phyloP scores from a whole-genome alignment of 1,140 invertebrate genomes.

The Magallana ariakensis region DNA sequence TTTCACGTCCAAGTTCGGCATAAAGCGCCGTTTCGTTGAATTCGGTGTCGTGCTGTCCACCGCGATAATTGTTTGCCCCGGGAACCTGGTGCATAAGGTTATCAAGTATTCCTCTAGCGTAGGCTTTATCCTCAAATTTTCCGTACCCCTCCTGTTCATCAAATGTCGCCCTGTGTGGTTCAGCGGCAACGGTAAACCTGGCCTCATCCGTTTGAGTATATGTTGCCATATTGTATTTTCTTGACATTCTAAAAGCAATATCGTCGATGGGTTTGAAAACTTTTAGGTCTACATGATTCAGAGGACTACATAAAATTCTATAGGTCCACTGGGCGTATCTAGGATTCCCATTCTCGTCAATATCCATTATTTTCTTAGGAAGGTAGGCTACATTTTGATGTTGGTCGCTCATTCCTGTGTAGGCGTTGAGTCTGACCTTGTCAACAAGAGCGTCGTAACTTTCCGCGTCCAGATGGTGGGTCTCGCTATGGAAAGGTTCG shows the following conservation, averaged over 20 bases:
- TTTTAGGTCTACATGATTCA: conserved; percentile 9
- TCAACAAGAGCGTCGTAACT: conserved; percentile 66
- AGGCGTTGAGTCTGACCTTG: conserved; percentile 65
- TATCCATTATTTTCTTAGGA: conserved; percentile 63
- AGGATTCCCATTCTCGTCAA: conserved; percentile 57
- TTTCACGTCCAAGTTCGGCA: neutral
- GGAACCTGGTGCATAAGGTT: conserved; percentile 62
- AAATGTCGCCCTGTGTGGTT: neutral
- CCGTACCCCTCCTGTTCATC: conserved; percentile 48
- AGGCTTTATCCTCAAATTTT: conserved; percentile 4
- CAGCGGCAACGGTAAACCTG: conserved; percentile 15
- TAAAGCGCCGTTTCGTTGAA: conserved; percentile 44
- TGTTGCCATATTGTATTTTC: conserved; percentile 39
- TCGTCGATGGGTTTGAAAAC: conserved; percentile 51
- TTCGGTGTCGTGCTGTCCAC: conserved; percentile 46
- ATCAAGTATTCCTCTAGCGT: conserved; percentile 52
- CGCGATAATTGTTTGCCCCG: conserved; percentile 56
- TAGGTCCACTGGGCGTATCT: conserved; percentile 68
- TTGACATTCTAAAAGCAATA: conserved; percentile 45
- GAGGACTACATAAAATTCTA: conserved; percentile 61
- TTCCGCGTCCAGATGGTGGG: conserved; percentile 66
- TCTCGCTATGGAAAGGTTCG: conserved; percentile 70
- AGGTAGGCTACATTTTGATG: conserved; percentile 67
- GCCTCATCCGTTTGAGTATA: conserved; percentile 37
- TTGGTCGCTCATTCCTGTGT: conserved; percentile 62